Evolutionary conservation across 2,113 vertebrate species (phyloP), one percentile per base, ranked within the genome.

Genomic region (Scatophagus argus): DNA sequence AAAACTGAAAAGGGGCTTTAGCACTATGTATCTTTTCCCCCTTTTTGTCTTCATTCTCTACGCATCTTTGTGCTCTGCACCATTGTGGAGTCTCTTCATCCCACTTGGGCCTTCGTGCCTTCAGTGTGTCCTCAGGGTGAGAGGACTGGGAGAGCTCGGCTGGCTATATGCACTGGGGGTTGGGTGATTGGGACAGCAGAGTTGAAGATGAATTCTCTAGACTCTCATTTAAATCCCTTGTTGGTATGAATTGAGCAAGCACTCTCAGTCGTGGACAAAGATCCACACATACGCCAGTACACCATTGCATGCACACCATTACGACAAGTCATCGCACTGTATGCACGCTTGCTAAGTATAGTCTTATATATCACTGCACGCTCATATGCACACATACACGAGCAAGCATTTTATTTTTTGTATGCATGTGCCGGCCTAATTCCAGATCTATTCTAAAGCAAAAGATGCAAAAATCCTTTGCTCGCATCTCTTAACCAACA

Each of bases 31-130:
- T 85, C 68, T 78, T 73, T 63, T 13, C 31, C 74, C 77, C 59
- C n/a, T 69, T 85, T 86, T 86, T 91, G 83, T 89, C 81, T 90
- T 70, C 52, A 61, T 88, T 90, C 73, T 83, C 78, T 83, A 55
- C n/a, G 51, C 70, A 71, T 91, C 87, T 81, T 85, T 85, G 72
- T 82, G 87, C 82, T 79, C 71, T 38, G 75, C 77, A 36, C 79
- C 77, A 83, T 84, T 85, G 86, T 82, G 71, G 52, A 65, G 68
- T 44, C 61, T 66, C 83, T 85, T 74, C 77, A 81, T 90, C 86
- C 79, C 67, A 61, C 66, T 74, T 73, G 17, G 83, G 86, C 86
- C 85, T 88, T 65, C 66, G 29, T 78, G 72, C 43, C 81, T 84
- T 77, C 25, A 34, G 54, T 79, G 27, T 86, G 69, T 91, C 85